Base-by-base conservation (phyloP, 1,140 invertebrate genomes). In the Papilio glaucus region DNA sequence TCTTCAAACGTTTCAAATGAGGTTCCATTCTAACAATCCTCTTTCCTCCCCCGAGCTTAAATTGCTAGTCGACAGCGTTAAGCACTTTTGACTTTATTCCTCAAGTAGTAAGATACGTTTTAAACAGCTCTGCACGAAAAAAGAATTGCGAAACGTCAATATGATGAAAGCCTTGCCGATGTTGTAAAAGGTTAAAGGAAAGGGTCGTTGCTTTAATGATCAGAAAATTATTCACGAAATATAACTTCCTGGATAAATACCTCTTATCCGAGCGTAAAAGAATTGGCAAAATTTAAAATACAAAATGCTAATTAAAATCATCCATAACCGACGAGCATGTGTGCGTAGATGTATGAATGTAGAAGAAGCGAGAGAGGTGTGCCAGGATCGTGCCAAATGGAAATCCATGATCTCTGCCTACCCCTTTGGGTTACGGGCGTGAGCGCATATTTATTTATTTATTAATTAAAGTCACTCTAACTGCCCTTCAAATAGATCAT, bases 1-100 rank as follows among this genome's bases (percentile, higher is more conserved):
- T 38, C 18, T 65, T 21, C 24, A 39, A 65, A 41, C 62, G 62
- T 41, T 65, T 41, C 29, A 65, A 41, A 65, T 13, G 29, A 65
- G 18, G 9, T n/a, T 41, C 33, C 61, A 39, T 63, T 65, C 15
- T 65, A 39, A 65, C 37, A 65, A 39, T 41, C 62, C 62, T 37
- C 33, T 65, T 38, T 39, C 15, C 37, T 65, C 10, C 62, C 15
- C 62, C 33, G 18, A 65, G 37, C 62, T 65, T 21, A 65, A 65
- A 39, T 65, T 4, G 39, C 15, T 41, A 12, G n/a, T 12, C 29
- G 1, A 38, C 13, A 65, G 15, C 33, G 5, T 38, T 5, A 41
- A 24, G 8, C 0, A 65, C 21, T 65, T 13, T 65, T 15, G 8
- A 38, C 62, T 18, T 65, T 38, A 65, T 39, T 12, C 61, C 15